These are phyloP conservation scores for Neogale vison DNA, from an alignment of 2,113 vertebrate genomes.

Conservation along the genomic window DNA sequence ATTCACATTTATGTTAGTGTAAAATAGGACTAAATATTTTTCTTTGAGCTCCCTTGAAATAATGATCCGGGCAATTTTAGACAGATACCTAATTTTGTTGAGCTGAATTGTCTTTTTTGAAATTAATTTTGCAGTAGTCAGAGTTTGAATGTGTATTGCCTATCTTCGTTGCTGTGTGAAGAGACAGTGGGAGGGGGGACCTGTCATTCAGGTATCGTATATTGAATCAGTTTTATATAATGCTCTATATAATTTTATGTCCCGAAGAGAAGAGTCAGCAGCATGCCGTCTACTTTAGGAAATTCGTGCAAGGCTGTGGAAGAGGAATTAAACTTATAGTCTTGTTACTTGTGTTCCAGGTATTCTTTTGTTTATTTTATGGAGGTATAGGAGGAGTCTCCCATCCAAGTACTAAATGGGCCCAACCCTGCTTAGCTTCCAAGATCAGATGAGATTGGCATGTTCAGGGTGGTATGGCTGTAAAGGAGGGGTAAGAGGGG, in stretches of 20 bases:
- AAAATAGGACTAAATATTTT: slow-evolving; percentile 24
- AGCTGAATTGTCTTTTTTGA: slow-evolving; percentile 30
- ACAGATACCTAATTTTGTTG: not conserved
- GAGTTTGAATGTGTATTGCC: not conserved
- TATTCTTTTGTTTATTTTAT: not conserved
- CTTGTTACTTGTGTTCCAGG: not conserved
- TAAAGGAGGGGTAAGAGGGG: no score
- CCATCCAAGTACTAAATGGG: no score
- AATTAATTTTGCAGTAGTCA: not conserved
- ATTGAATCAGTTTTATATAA: not conserved
- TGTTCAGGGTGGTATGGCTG: no score
- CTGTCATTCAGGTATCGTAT: not conserved
- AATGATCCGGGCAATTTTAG: not conserved
- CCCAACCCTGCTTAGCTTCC: no score
- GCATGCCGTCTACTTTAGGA: not conserved
- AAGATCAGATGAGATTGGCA: no score
- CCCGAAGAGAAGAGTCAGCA: not conserved
- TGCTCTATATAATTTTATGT: not conserved
- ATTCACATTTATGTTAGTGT: not conserved
- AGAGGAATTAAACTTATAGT: not conserved
- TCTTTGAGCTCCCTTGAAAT: not conserved
- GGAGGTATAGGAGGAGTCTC: not conserved
- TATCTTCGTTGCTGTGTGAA: not conserved
- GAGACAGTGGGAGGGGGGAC: not conserved
- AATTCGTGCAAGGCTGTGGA: not conserved